phyloP scores from a whole-genome alignment of 2,113 vertebrate genomes.

The Lasiurus cinereus region DNA sequence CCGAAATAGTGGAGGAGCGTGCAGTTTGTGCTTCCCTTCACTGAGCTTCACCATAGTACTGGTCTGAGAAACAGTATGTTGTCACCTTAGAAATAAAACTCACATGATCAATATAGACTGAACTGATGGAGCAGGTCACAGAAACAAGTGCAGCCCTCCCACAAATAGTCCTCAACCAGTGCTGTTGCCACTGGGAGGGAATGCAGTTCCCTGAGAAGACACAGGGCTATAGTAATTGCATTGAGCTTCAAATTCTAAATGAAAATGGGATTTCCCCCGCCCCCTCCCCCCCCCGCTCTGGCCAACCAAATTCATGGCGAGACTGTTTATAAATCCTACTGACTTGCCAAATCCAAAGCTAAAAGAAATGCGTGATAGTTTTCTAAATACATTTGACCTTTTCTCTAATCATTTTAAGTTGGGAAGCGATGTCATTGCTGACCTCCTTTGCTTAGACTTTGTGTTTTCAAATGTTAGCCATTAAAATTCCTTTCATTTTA shows the following conservation, averaged over 20 bases:
- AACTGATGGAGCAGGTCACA: background rate
- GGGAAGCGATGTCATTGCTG: background rate
- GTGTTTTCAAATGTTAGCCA: background rate
- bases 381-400: background rate
- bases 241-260: background rate
- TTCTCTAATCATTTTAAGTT: background rate
- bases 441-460: slow-evolving; percentile 33
- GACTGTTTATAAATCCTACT: background rate
- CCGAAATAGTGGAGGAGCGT: background rate
- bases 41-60: background rate
- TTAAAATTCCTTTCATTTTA: slow-evolving; percentile 59
- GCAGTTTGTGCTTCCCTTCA: background rate
- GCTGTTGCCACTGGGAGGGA: background rate
- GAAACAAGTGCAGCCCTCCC: background rate
- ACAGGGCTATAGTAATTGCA: background rate
- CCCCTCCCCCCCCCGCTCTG: background rate
- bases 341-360: background rate
- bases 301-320: background rate
- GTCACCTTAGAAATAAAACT: background rate
- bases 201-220: background rate
- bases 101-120: background rate
- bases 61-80: background rate
- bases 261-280: background rate
- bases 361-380: background rate
- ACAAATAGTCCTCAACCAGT: background rate